Conservation (phyloP, 2,888 invertebrate species). For the Oxystoma pomonae region DNA sequence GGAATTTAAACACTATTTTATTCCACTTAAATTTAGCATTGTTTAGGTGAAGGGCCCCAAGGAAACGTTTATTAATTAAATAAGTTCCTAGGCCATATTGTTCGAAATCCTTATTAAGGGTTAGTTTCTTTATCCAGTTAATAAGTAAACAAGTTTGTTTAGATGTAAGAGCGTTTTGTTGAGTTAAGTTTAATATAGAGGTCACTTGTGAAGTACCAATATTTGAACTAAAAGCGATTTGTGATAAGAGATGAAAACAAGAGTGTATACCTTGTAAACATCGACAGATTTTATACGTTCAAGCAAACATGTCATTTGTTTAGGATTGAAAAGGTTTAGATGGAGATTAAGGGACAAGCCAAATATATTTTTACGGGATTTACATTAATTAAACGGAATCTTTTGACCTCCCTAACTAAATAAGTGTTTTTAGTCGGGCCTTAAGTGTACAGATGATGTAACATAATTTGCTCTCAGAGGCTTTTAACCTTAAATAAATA, state of each 20-base stretch:
- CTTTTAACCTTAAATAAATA: slow-evolving; percentile 36
- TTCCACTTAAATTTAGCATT: neutral
- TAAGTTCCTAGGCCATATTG: neutral
- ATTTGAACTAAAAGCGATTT: neutral
- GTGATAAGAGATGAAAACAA: neutral
- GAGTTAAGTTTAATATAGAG: neutral
- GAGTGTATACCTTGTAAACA: neutral
- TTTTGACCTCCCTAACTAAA: slow-evolving; percentile 15
- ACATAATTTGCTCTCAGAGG: slow-evolving; percentile 30
- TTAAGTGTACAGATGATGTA: slow-evolving; percentile 22
- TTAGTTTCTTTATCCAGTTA: neutral
- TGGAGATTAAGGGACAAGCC: neutral
- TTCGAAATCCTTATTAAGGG: neutral
- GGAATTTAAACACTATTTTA: neutral
- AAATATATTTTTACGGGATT: slow-evolving; percentile 15
- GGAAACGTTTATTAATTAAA: neutral
- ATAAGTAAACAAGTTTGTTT: no score
- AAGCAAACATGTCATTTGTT: neutral
- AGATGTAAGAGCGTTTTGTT: neutral
- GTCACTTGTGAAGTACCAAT: neutral
- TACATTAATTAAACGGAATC: slow-evolving; percentile 23
- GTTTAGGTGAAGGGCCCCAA: neutral
- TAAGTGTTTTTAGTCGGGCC: neutral
- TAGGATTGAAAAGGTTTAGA: neutral
- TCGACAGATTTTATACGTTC: neutral